phyloP scores from a whole-genome alignment of 2,888 invertebrate species.

The Harmothoe impar region DNA sequence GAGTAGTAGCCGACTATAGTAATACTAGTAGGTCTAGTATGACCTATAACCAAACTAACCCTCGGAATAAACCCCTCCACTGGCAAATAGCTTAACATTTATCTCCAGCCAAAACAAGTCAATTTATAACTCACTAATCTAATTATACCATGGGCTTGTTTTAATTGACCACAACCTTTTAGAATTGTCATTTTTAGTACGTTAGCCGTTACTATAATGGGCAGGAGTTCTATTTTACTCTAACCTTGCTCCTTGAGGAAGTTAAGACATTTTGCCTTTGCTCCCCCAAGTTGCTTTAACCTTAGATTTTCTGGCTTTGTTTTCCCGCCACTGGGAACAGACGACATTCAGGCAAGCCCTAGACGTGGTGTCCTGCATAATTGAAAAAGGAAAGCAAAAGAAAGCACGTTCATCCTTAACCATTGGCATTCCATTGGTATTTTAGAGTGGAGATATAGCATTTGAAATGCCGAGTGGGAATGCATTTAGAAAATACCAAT shows the following conservation, averaged over 20 bases:
- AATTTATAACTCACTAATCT: not conserved
- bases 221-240: not conserved
- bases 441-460: too few relatives aligned
- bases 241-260: not conserved
- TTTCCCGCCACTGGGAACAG: not conserved
- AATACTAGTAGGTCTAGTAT: too few relatives aligned
- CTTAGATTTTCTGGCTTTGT: slow-evolving; percentile 13
- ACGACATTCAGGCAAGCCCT: slow-evolving; percentile 11
- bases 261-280: not conserved
- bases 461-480: too few relatives aligned
- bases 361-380: slow-evolving; percentile 29
- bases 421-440: not conserved
- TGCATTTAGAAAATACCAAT: too few relatives aligned
- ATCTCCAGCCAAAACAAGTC: not conserved
- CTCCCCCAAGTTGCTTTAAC: not conserved
- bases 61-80: too few relatives aligned
- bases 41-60: too few relatives aligned
- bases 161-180: not conserved
- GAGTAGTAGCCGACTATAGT: too few relatives aligned
- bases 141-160: not conserved
- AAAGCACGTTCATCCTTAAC: not conserved
- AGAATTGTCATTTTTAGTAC: not conserved
- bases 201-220: not conserved
- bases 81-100: not conserved
- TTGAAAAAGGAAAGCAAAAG: not conserved